A percentile compares a stretch with the other conserved stretches of the same genome.
Conservation (phyloP, 2,888 invertebrate genomes). For the Nephrotoma appendiculata region DNA sequence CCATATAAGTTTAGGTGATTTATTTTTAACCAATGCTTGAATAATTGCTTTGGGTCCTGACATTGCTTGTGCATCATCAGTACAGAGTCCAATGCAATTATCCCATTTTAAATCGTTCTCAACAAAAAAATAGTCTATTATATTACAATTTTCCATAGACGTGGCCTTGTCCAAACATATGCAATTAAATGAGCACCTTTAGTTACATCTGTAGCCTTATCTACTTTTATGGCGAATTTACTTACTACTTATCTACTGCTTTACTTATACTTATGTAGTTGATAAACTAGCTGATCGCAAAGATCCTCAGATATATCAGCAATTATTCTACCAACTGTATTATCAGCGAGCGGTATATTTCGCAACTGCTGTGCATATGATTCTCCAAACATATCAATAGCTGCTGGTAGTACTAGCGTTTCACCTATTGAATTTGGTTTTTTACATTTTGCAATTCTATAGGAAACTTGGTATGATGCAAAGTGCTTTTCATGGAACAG, state of each 20-base stretch:
- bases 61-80: no score
- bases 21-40: no score
- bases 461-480: slow-evolving; percentile 14
- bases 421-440: slow-evolving; percentile 9
- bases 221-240: slow-evolving; percentile 15
- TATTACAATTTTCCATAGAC: slow-evolving; percentile 15
- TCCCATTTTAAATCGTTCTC: slow-evolving; percentile 16
- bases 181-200: slow-evolving; percentile 15
- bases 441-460: slow-evolving; percentile 11
- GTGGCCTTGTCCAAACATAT: slow-evolving; percentile 14
- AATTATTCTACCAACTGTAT: slow-evolving; percentile 20
- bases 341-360: no score
- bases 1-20: no score
- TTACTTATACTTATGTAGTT: slow-evolving; percentile 6
- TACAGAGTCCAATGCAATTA: slow-evolving; percentile 17
- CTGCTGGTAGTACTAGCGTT: slow-evolving; percentile 12
- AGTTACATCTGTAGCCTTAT: slow-evolving; percentile 15
- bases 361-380: slow-evolving; percentile 10
- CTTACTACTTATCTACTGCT: no score
- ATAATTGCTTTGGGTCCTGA: no score
- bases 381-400: slow-evolving; percentile 14
- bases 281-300: slow-evolving; percentile 16
- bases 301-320: slow-evolving; percentile 18
- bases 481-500: slow-evolving; percentile 11
- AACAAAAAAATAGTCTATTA: slow-evolving; percentile 17